Evolutionary conservation across 35 echinoderm and acorn worm genomes (phyloP), one percentile per base, ranked within the genome.

Genomic region (Lytechinus pictus): DNA sequence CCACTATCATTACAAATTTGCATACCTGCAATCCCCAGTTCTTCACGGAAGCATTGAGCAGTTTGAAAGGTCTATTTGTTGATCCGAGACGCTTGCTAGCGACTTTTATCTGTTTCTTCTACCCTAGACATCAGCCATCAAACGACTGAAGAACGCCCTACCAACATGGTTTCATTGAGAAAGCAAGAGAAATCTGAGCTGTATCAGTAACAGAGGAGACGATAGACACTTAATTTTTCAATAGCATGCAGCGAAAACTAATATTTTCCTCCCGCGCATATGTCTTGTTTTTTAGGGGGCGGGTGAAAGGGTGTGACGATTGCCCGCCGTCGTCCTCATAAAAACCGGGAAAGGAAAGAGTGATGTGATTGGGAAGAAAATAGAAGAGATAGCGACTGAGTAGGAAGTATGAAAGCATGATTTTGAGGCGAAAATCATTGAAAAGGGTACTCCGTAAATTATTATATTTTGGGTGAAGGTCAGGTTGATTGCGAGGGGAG

Each of bases 171-270:
- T n/a, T 79, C 19, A n/a, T 79, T 19, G 66, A 79, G 66, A 79
- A 79, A 79, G 66, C 66, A 79, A n/a, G 19, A 24, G 88, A 90
- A 90, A 90, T 10, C 14, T 14, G 52, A 90, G 88, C 29, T 19
- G 52, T 90, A 90, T 90, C 88, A 52, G 24, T 90, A 16, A 52
- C 88, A 33, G 88, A 5, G 88, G 88, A 44, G 16, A 52, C 10
- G 52, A 90, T 52, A 90, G 88, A 90, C 88, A 90, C 88, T 90
- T 90, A 44, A 90, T 90, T 90, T 90, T 90, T 54, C 88, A 90
- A 90, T 90, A 10, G 52, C 88, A 52, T 54, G 88, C 28, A 90
- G 88, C 29, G 88, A 90, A 90, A 90, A 90, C 88, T 90, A 90
- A 90, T 90, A 90, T 90, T 90, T 90, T 90, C 29, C 88, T 90